Conservation (phyloP, 2,888 invertebrate species). For the Tribolium freemani region DNA sequence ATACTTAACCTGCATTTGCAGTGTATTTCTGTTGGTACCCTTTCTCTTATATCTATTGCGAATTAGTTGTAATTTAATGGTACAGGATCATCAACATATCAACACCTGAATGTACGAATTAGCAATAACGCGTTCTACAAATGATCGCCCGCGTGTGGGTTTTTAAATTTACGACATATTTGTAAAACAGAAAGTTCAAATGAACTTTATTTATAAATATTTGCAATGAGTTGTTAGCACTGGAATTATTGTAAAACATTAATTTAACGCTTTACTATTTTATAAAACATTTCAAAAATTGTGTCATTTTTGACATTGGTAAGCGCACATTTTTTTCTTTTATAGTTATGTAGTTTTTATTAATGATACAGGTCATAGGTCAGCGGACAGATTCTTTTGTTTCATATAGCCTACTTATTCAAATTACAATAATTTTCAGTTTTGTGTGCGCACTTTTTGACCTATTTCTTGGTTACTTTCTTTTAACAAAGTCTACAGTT, state of each 20-base stretch:
- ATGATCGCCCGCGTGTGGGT: neutral
- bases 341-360: neutral
- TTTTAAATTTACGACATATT: neutral
- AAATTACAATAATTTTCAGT: neutral
- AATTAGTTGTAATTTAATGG: too few relatives aligned
- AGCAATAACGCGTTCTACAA: neutral
- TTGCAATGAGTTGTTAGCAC: neutral
- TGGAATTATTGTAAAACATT: constrained; percentile 1
- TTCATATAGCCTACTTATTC: neutral
- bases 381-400: neutral
- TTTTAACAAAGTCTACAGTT: neutral
- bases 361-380: neutral
- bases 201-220: neutral
- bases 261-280: neutral
- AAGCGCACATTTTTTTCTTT: neutral
- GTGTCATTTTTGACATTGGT: neutral
- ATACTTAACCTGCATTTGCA: too few relatives aligned
- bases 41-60: too few relatives aligned
- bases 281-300: neutral
- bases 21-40: too few relatives aligned
- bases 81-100: too few relatives aligned
- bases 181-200: neutral
- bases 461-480: neutral
- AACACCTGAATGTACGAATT: neutral
- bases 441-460: neutral